Conservation (phyloP, 2,797 vertebrate genomes). For the Hirundo rustica region DNA sequence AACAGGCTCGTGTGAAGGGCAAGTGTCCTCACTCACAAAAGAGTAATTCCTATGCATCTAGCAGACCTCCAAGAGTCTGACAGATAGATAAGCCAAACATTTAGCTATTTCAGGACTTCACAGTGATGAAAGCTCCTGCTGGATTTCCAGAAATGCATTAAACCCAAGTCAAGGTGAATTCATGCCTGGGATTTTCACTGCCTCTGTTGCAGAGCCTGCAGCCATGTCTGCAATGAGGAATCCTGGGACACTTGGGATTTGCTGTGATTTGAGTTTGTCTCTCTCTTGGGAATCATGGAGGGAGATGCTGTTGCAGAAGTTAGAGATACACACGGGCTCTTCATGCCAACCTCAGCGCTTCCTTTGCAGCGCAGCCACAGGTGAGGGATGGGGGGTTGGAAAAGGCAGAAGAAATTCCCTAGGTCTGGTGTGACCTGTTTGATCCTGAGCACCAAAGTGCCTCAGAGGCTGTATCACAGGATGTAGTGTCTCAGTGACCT, state of each 20-base stretch:
- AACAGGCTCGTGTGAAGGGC: rapidly evolving
- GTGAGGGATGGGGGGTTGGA: neutral
- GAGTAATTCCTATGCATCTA: neutral
- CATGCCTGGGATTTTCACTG: neutral
- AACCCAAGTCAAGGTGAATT: neutral
- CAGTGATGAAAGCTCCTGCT: neutral
- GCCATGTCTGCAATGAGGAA: neutral
- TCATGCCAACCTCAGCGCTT: neutral
- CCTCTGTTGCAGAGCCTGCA: neutral
- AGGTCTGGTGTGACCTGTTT: neutral
- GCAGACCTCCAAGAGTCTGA: neutral
- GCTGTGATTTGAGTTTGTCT: neutral
- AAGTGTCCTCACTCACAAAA: neutral
- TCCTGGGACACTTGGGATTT: neutral
- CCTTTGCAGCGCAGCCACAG: neutral
- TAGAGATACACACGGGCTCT: neutral
- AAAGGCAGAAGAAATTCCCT: neutral
- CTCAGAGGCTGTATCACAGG: neutral
- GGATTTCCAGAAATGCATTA: neutral
- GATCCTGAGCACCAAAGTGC: rapidly evolving
- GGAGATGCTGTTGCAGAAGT: neutral
- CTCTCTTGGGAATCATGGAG: neutral
- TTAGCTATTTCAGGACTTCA: neutral
- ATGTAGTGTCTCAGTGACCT: neutral
- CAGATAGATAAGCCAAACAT: neutral